Percentiles rank a stretch among this genome's conserved stretches.
These are phyloP conservation scores for Copsychus sechellarum DNA, from an alignment of 2,113 vertebrate genomes.

Conservation along the genomic window DNA sequence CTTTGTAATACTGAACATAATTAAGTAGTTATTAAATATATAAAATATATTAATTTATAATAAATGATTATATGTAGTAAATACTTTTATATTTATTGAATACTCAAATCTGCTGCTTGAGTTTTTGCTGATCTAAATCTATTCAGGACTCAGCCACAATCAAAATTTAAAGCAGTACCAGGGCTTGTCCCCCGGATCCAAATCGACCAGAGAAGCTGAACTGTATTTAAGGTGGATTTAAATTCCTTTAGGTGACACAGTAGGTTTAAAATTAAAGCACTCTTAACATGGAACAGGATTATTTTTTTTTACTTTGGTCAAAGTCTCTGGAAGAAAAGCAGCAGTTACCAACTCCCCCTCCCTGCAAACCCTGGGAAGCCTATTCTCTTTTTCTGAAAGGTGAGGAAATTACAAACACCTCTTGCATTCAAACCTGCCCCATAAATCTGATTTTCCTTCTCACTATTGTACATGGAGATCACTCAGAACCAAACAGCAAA, in stretches of 20 bases:
- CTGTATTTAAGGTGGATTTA: background rate
- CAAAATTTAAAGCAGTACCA: background rate
- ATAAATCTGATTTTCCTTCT: background rate
- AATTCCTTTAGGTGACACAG: background rate
- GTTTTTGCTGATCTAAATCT: background rate
- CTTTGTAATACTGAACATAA: background rate
- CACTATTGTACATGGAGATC: background rate
- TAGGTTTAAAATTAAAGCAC: background rate
- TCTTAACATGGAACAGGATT: background rate
- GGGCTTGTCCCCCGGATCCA: background rate
- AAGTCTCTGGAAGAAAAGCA: background rate
- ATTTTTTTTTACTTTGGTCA: background rate
- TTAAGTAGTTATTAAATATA: background rate
- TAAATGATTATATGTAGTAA: background rate
- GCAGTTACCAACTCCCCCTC: background rate
- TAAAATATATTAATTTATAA: background rate
- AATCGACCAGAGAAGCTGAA: background rate
- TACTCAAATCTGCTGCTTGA: background rate
- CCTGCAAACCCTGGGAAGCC: background rate
- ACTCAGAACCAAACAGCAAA: background rate
- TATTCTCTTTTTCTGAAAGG: background rate
- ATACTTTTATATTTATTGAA: background rate
- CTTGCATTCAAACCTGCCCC: background rate
- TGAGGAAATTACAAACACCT: background rate
- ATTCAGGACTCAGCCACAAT: background rate